Percentiles rank a stretch among this genome's conserved stretches.
Conservation (phyloP, 92 coral and sea anemone species). For the Muricea muricata region DNA sequence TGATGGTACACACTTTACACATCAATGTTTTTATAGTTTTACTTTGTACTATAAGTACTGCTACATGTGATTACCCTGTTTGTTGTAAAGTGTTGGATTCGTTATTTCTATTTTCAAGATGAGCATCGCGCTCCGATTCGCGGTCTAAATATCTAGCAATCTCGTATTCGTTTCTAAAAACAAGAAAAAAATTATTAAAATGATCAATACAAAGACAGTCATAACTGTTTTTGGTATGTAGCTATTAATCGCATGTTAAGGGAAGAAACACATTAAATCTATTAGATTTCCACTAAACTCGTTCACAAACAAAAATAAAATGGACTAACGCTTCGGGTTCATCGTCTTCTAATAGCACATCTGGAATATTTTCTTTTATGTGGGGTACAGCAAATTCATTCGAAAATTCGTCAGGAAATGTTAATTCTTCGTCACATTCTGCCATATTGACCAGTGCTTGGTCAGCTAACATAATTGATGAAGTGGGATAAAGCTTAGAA, state of each 20-base stretch:
- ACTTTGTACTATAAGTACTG: no score
- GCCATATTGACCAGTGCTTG: constrained; percentile 17
- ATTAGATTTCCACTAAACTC: not conserved
- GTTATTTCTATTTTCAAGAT: not conserved
- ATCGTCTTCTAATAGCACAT: not conserved
- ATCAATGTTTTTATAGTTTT: no score
- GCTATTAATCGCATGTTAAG: not conserved
- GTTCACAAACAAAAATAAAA: not conserved
- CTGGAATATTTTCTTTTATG: constrained; percentile 4
- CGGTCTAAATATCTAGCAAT: not conserved
- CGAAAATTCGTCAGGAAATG: not conserved
- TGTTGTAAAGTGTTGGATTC: no score
- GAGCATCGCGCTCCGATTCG: no score
- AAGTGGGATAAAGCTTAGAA: not conserved
- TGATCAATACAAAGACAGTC: no score
- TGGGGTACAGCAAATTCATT: not conserved
- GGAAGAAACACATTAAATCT: no score
- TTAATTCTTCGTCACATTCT: not conserved
- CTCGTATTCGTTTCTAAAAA: not conserved
- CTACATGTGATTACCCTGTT: no score
- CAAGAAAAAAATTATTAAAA: not conserved
- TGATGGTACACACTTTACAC: no score
- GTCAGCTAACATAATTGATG: not conserved
- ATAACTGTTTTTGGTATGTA: no score
- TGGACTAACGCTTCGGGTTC: constrained; percentile 1